A percentile compares a stretch with the other conserved stretches of the same genome.
Conservation (phyloP, 2,113 vertebrate genomes). For the Romanogobio albipinnatus region DNA sequence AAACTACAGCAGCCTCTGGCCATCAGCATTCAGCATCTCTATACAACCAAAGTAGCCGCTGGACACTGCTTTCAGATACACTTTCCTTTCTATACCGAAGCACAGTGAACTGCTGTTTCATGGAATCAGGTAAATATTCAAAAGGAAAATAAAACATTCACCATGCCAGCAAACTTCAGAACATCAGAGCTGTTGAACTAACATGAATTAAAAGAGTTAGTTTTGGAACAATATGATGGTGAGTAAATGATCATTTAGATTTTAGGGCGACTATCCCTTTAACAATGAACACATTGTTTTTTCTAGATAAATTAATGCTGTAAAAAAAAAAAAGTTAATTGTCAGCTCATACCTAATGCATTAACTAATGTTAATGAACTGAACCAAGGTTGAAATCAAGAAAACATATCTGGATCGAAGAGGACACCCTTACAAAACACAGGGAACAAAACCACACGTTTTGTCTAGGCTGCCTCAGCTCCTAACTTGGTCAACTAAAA, state of each 20-base stretch:
- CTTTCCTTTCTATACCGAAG: not conserved
- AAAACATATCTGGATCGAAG: not conserved
- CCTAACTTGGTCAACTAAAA: not conserved
- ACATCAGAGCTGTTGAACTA: not conserved
- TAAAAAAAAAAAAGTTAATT: not conserved
- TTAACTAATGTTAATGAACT: not conserved
- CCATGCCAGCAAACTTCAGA: not conserved
- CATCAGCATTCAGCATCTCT: conserved; percentile 22
- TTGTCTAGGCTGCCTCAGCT: not conserved
- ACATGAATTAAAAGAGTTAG: not conserved
- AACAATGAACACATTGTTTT: not conserved
- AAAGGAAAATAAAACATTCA: not conserved
- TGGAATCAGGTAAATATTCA: conserved; percentile 6
- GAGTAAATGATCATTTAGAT: not conserved
- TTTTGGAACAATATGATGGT: not conserved
- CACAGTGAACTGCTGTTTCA: not conserved
- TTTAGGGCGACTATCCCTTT: not conserved
- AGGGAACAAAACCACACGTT: not conserved
- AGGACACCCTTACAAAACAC: not conserved
- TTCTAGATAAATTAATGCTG: not conserved
- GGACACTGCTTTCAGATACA: conserved; percentile 5
- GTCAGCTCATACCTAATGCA: not conserved
- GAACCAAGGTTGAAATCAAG: not conserved
- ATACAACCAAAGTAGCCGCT: not conserved
- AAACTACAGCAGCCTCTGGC: conserved; percentile 6